Conservation (phyloP, 2,797 vertebrate species). For the Gallinago nigripennis region DNA sequence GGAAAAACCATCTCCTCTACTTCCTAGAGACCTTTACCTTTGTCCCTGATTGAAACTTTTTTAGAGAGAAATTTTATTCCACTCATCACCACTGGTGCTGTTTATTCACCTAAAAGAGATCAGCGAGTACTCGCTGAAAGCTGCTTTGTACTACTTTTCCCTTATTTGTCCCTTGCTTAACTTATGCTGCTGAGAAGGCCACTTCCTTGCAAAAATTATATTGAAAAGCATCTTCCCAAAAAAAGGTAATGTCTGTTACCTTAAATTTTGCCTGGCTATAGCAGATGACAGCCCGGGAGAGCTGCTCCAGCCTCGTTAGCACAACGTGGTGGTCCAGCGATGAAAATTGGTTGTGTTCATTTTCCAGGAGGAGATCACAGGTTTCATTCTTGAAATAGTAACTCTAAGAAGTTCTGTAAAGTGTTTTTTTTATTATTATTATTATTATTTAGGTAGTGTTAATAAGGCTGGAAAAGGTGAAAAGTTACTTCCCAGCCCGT, state of each 20-base stretch:
- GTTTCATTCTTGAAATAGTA: neutral
- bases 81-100: fast-evolving
- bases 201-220: neutral
- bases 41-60: neutral
- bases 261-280: fast-evolving
- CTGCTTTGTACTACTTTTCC: neutral
- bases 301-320: neutral
- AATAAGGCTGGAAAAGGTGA: neutral
- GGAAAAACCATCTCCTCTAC: fast-evolving
- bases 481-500: fast-evolving
- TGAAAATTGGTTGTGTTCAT: fast-evolving
- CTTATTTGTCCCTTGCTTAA: neutral
- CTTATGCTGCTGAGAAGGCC: neutral
- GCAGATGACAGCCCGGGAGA: neutral
- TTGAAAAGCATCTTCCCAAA: neutral
- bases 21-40: fast-evolving
- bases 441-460: neutral
- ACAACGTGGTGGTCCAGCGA: fast-evolving
- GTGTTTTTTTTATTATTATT: neutral
- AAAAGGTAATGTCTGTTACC: neutral
- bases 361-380: neutral
- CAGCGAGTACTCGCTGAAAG: neutral
- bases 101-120: neutral
- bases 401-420: neutral
- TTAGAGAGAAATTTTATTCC: neutral